Evolutionary conservation across 2,113 vertebrate genomes (phyloP), one percentile per base, ranked within the genome.

Genomic region (Pachycephala philippinensis): DNA sequence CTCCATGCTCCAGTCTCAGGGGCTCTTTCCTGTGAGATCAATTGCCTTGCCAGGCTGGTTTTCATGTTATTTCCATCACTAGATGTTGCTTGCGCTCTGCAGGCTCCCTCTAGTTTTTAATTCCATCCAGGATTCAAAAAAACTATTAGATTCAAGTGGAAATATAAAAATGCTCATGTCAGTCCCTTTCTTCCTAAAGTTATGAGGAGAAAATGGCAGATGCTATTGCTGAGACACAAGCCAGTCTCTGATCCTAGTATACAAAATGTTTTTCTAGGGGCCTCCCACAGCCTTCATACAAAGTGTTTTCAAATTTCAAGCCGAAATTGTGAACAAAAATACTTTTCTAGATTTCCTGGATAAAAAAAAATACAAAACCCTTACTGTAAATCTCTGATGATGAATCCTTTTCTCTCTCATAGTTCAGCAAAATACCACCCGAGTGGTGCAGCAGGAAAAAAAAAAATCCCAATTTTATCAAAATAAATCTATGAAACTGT

Each of bases 281-380:
- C 85, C 7, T 85, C 18, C 14, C 42, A 49, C 8, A 75, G 57
- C 8, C 16, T 85, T 91, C 45, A 35, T 39, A 71, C 23, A 63
- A 6, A 23, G 1, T 35, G 15, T 57, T 93, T 95, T 85, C 13
- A 74, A 83, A 94, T 90, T 52, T 74, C 45, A 83, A 77, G 31
- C 9, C 6, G 27, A 72, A 65, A 13, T 24, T 79, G 50, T 60
- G 84, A 91, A 87, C 33, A 44, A 82, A 92, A 95, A 87, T 42
- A 56, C 9, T 52, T 71, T 82, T 71, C 49, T 84, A 78, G 27
- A 42, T 91, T 93, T 82, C 65, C 23, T 45, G 72, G 31, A 47
- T 45, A 24, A 33, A 33, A 59, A 70, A 54, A 33, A 1, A 6
- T 0, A n/a, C n/a, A n/a, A n/a, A n/a, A n/a, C 1, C 8, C 39